Evolutionary conservation across 2,888 invertebrate genomes (phyloP), one percentile per base, ranked within the genome.

Genomic region (Ectropis crepuscularia): DNA sequence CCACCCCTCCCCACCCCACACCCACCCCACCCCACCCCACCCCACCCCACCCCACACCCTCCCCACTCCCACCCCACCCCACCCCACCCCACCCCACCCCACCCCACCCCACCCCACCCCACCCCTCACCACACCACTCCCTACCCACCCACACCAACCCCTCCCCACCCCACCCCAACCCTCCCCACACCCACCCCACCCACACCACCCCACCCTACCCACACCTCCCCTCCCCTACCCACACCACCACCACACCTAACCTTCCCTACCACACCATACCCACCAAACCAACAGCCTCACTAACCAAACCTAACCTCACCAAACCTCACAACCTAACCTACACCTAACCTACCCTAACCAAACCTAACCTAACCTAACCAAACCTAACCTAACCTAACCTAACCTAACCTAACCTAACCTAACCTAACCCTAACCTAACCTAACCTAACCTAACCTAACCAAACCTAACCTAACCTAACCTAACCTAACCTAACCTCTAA

Each of bases 381-480:
- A 55, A 55, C 54, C 54, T 55, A 55, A 55, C 54, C 54, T 55
- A 55, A 55, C 54, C 54, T 55, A 55, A 55, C 54, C 54, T 55
- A 55, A 55, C 54, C 54, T 54, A 54, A 54, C 54, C 54, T 54
- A 54, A 45, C 54, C 46, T 45, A 54, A 45, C 54, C n/a, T n/a
- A n/a, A n/a, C n/a, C n/a, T n/a, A n/a, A n/a, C n/a, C n/a, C 51
- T 55, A 55, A 55, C 54, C 54, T 55, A 55, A 55, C 46, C 47
- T 47, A 46, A 55, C 46, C 54, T 55, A 55, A 47, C 47, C 47
- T n/a, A 55, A 55, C 54, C 54, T 55, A 55, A 55, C 54, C 54
- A 46, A 55, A 55, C 54, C 54, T 55, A 55, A 55, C 54, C 54
- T 55, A 55, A 55, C 54, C 51, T 51, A 51, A 51, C 51, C 51